Base-by-base conservation (phyloP, 2,113 vertebrate genomes). In the Galeopterus variegatus region DNA sequence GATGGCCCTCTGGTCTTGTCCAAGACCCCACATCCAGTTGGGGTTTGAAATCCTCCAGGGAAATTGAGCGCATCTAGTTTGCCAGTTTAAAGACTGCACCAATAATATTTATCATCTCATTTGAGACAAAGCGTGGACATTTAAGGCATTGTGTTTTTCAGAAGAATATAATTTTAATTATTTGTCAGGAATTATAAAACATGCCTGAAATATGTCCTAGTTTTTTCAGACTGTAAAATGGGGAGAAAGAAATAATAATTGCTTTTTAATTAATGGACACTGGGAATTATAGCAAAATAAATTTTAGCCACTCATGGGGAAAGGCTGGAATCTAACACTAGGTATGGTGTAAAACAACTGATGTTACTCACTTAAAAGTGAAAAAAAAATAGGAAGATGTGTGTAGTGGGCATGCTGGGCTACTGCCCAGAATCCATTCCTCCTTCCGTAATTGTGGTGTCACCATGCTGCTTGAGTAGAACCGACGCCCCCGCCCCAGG, bases 111-210 rank as follows among this genome's bases (percentile, higher is more conserved):
- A 54, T 88, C 69, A 70, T 64, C 80, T 82, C 84, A 58, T 41
- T 80, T 94, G 31, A 60, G 62, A 93, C 56, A 36, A 33, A 90
- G 11, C 58, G 28, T 28, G 1, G 52, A 73, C n/a, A 33, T 58
- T 72, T 45, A 83, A 60, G 33, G 41, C 65, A 90, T 84, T 90
- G 48, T 64, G 31, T 41, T 95, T 73, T 91, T 95, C 31, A 23
- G 45, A 82, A 70, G 50, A 82, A 17, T 83, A 90, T 56, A 45
- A 81, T 86, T 90, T 54, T 60, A 54, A 48, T 56, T 56, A 33
- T 82, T 65, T 82, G 2, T 45, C 62, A 83, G 64, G 75, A 93
- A 73, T 70, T 82, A 31, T 58, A 45, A 81, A 54, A 90, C 31
- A 72, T 15, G 41, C 67, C 54, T 85, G 23, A 28, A 84, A 52